A percentile compares a stretch with the other conserved stretches of the same genome.
Evolutionary conservation across 2,113 vertebrate genomes (phyloP).

Genomic region (Saccopteryx bilineata): DNA sequence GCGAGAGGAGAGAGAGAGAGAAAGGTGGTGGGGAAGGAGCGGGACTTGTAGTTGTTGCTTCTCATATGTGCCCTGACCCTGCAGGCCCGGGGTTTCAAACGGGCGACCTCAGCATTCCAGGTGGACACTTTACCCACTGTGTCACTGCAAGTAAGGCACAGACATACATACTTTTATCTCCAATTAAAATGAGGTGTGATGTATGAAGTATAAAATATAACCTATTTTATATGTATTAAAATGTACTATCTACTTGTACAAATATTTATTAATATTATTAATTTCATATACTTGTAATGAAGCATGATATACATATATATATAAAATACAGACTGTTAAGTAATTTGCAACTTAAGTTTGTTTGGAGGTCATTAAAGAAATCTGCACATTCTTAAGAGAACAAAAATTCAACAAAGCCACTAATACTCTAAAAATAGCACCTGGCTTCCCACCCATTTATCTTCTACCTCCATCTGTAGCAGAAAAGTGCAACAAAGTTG

Average conservation of each 20-base stretch:
- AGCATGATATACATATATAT: too few relatives aligned
- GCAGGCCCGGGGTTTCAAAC: too few relatives aligned
- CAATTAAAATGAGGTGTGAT: neutral
- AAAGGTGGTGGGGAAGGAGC: too few relatives aligned
- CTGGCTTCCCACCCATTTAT: neutral
- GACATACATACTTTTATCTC: neutral
- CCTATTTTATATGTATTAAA: too few relatives aligned
- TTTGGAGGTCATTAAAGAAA: neutral
- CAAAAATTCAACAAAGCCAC: neutral
- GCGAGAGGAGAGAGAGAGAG: too few relatives aligned
- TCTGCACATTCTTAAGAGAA: neutral
- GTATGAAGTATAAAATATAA: neutral
- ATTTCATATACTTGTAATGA: too few relatives aligned
- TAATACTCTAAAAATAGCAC: neutral
- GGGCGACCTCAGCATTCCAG: too few relatives aligned
- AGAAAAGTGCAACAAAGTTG: neutral
- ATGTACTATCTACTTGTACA: too few relatives aligned
- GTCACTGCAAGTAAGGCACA: neutral
- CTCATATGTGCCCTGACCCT: too few relatives aligned
- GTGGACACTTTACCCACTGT: too few relatives aligned
- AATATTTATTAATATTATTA: too few relatives aligned
- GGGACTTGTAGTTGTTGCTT: too few relatives aligned
- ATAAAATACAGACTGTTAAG: neutral
- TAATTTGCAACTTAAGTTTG: constrained; percentile 19
- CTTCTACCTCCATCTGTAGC: neutral